Conservation (phyloP, 2,797 vertebrate genomes). For the Lepidocolaptes lacrymiger region DNA sequence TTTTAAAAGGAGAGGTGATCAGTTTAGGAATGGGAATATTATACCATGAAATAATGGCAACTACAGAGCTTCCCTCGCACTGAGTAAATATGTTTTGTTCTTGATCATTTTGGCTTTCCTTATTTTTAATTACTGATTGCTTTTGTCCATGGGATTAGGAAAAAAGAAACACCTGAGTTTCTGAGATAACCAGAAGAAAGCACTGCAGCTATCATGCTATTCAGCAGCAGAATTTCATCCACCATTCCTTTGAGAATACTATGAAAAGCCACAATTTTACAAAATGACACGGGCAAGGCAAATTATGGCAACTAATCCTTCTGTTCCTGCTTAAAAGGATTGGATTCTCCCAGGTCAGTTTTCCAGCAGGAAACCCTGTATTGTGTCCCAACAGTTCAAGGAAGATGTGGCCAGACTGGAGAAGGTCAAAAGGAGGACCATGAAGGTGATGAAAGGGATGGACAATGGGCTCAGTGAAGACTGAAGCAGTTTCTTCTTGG, state of each 20-base stretch:
- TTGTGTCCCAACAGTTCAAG: background rate
- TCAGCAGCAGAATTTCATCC: background rate
- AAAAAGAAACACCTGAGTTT: background rate
- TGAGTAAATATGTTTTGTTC: background rate
- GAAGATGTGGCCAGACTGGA: accelerated
- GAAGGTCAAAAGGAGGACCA: background rate
- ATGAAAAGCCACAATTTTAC: background rate
- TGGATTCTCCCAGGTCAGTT: background rate
- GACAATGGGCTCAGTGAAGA: background rate
- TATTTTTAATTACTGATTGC: background rate
- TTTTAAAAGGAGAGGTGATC: background rate
- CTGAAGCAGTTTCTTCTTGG: background rate
- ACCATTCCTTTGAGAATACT: background rate
- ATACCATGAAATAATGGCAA: background rate
- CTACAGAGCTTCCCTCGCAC: background rate
- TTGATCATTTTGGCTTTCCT: background rate
- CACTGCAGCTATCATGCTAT: background rate
- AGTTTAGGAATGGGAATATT: background rate
- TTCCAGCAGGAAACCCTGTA: background rate
- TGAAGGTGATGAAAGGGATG: background rate
- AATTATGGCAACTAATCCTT: background rate
- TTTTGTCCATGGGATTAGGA: background rate
- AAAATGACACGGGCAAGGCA: background rate
- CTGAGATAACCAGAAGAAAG: background rate
- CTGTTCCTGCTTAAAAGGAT: background rate